Evolutionary conservation across 2,888 invertebrate species (phyloP), one percentile per base, ranked within the genome.

Genomic region (Polylopha cassiicola): DNA sequence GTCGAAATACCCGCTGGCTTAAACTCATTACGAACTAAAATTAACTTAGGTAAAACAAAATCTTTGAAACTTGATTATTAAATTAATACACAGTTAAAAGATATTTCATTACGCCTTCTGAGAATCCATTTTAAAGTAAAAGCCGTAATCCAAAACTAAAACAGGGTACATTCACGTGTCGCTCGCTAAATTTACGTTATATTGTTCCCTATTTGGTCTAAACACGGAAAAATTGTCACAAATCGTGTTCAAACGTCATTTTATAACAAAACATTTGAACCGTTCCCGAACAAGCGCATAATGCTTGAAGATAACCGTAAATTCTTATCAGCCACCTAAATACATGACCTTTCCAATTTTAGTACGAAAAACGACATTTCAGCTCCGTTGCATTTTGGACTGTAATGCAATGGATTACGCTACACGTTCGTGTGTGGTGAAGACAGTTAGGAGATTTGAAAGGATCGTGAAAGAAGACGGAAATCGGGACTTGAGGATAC

Each of bases 301-400:
- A 34, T 26, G 18, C 18, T 9, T 26, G 9, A 8, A 18, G 13
- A 34, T 34, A 34, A 34, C 33, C 23, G 13, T 34, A 34, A 26
- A 17, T 34, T 34, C 33, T 34, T 26, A 34, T 34, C 24, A 26
- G 24, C 10, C 24, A 33, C 33, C 33, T 13, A 24, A 33, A 26
- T 26, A 33, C 18, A 14, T n/a, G n/a, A n/a, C 13, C 18, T 26
- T 21, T 34, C 24, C 24, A 24, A 33, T 33, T 24, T 33, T 17
- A 17, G 24, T 34, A 13, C 33, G 24, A 33, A 22, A 14, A 23
- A 33, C 24, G 33, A 17, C 24, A 33, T 24, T 32, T 13, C 2
- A 1, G 8, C 9, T 14, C 5, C 23, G 2, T 13, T 11, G 17
- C 13, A 33, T 13, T 17, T 8, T 9, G 8, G 8, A 4, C 11